Conservation (phyloP, 2,113 vertebrate genomes). For the Platysternon megacephalum region DNA sequence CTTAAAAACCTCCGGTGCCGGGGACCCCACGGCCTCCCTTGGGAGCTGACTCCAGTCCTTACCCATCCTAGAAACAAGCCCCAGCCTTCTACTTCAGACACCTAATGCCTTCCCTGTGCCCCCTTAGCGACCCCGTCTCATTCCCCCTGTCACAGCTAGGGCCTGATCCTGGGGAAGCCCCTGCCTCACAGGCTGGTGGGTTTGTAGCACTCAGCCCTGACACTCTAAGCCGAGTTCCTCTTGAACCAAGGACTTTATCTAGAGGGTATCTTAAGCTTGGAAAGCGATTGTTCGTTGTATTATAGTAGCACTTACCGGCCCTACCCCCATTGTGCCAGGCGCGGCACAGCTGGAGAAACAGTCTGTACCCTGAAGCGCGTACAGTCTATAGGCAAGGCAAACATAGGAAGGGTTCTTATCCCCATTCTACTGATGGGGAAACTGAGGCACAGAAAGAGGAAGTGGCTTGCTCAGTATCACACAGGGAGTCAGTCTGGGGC, state of each 20-base stretch:
- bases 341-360: background rate
- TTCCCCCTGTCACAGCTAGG: no score
- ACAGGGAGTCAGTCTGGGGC: background rate
- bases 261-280: background rate
- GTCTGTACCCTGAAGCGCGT: background rate
- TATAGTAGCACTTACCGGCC: background rate
- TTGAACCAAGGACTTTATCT: background rate
- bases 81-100: background rate
- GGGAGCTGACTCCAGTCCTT: background rate
- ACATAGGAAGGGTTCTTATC: background rate
- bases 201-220: background rate
- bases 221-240: background rate
- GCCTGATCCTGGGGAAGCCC: no score
- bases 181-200: no score
- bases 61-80: background rate
- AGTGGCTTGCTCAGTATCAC: background rate
- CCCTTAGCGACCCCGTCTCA: no score
- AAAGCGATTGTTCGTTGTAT: background rate
- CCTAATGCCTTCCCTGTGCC: background rate
- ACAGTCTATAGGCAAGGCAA: background rate
- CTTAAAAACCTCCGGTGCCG: no score
- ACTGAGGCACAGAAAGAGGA: background rate
- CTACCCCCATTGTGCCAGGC: background rate
- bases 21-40: no score
- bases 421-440: background rate